Evolutionary conservation across 1,140 invertebrate species (phyloP).

Genomic region (Limonius californicus): DNA sequence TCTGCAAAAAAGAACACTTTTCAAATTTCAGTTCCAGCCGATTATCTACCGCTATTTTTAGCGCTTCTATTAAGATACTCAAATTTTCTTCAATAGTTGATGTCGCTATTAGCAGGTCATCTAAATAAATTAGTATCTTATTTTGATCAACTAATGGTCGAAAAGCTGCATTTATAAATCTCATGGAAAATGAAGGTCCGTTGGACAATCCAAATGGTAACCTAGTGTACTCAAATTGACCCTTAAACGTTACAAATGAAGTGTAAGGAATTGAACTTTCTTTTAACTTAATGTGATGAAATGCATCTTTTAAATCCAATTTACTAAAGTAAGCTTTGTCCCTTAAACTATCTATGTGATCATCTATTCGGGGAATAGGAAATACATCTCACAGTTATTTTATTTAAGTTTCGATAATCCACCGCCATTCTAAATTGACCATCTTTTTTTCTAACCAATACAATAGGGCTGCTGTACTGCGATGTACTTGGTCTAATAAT

Average conservation of each 20-base stretch:
- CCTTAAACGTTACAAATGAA: not conserved
- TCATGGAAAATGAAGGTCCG: not conserved
- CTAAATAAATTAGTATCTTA: conserved; percentile 13
- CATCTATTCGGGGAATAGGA: too few relatives aligned
- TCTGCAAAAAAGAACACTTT: conserved; percentile 16
- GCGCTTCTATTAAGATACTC: not conserved
- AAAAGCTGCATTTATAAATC: conserved; percentile 11
- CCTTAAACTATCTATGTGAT: too few relatives aligned
- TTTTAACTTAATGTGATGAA: too few relatives aligned
- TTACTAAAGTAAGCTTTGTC: conserved; percentile 25
- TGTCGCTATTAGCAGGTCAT: conserved; percentile 12
- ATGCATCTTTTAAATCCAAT: conserved; percentile 19
- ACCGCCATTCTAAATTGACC: too few relatives aligned
- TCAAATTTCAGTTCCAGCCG: conserved; percentile 2
- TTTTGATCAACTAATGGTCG: not conserved
- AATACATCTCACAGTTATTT: too few relatives aligned
- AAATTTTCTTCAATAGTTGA: conserved; percentile 10
- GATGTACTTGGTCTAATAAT: too few relatives aligned
- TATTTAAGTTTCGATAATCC: too few relatives aligned
- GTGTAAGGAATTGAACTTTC: too few relatives aligned
- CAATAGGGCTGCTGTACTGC: too few relatives aligned
- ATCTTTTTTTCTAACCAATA: too few relatives aligned
- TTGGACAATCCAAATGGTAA: conserved; percentile 16
- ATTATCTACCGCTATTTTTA: conserved; percentile 1
- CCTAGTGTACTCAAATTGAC: conserved; percentile 17